phyloP scores from a whole-genome alignment of 2,797 vertebrate species.

The Cynodonichthys magdalenae region DNA sequence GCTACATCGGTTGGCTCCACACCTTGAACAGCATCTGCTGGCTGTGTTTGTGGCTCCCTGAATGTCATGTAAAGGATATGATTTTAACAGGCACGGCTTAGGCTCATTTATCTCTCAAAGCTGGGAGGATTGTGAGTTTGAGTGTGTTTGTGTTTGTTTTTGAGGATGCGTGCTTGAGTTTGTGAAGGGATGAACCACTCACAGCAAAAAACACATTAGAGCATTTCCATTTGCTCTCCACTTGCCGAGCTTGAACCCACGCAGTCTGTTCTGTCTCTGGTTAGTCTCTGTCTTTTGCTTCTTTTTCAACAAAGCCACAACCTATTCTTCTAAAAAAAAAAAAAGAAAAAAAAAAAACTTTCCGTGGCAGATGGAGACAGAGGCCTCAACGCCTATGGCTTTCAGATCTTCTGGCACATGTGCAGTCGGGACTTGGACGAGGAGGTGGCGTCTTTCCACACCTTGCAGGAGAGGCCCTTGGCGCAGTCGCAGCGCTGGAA shows the following conservation, averaged over 20 bases:
- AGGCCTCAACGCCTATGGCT: conserved; percentile 52
- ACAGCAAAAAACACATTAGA: conserved; percentile 60
- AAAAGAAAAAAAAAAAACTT: conserved; percentile 38
- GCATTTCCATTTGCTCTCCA: conserved; percentile 50
- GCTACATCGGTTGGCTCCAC: conserved; percentile 34
- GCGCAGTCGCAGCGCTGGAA: conserved; percentile 99
- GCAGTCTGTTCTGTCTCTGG: conserved; percentile 65
- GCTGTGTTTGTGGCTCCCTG: conserved; percentile 57
- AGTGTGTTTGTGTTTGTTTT: conserved; percentile 1
- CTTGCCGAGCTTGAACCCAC: conserved; percentile 53
- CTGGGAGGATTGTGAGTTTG: conserved; percentile 21
- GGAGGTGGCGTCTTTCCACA: conserved; percentile 98
- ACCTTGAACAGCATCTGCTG: conserved; percentile 44
- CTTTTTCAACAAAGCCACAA: conserved; percentile 61
- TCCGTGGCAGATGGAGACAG: conserved; percentile 62
- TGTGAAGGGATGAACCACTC: conserved; percentile 47
- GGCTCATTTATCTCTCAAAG: conserved; percentile 30
- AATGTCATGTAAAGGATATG: conserved; percentile 37
- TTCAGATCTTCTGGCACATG: conserved; percentile 94
- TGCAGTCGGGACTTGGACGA: conserved; percentile 97
- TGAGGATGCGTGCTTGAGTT: conserved; percentile 22
- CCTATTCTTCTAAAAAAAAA: conserved; percentile 38
- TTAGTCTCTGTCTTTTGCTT: conserved; percentile 66
- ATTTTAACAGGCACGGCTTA: conserved; percentile 22
- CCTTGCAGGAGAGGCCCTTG: conserved; percentile 95